These are phyloP conservation scores for Dasysyrphus tricinctus DNA, from an alignment of 2,888 invertebrate species.

Conservation along the genomic window DNA sequence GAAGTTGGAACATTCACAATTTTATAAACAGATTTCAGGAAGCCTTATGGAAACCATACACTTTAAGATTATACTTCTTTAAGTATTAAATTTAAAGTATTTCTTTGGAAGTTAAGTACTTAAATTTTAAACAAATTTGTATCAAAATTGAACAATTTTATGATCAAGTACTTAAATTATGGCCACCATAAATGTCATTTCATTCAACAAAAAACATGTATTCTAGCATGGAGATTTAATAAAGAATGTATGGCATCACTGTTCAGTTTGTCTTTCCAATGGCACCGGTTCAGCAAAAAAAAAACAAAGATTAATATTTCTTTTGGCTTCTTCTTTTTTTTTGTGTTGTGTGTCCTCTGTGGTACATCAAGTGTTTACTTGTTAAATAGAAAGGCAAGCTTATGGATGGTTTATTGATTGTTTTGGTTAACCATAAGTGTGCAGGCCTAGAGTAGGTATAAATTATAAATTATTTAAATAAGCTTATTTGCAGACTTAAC, in stretches of 20 bases:
- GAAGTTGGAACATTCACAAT: too few species aligned
- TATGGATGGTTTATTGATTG: constrained; percentile 12
- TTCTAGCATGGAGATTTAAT: background rate
- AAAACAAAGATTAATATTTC: constrained; percentile 7
- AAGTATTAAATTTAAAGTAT: too few species aligned
- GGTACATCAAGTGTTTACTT: constrained; percentile 4
- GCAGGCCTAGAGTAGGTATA: background rate
- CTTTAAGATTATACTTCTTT: too few species aligned
- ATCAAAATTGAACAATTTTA: too few species aligned
- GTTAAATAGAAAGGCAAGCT: constrained; percentile 20
- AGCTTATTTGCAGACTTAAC: background rate
- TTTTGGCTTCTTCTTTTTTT: constrained; percentile 7
- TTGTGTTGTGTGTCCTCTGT: background rate
- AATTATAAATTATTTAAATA: background rate
- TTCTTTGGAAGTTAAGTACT: too few species aligned
- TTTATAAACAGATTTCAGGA: too few species aligned
- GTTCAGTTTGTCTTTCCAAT: background rate
- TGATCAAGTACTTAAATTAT: too few species aligned
- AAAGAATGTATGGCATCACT: background rate
- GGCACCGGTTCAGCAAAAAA: background rate
- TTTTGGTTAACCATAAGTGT: background rate
- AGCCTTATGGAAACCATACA: too few species aligned
- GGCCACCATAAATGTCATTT: too few species aligned
- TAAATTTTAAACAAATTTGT: too few species aligned
- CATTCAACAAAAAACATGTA: background rate